These are phyloP conservation scores for Hipposideros armiger DNA, from an alignment of 2,113 vertebrate genomes.

Conservation along the genomic window DNA sequence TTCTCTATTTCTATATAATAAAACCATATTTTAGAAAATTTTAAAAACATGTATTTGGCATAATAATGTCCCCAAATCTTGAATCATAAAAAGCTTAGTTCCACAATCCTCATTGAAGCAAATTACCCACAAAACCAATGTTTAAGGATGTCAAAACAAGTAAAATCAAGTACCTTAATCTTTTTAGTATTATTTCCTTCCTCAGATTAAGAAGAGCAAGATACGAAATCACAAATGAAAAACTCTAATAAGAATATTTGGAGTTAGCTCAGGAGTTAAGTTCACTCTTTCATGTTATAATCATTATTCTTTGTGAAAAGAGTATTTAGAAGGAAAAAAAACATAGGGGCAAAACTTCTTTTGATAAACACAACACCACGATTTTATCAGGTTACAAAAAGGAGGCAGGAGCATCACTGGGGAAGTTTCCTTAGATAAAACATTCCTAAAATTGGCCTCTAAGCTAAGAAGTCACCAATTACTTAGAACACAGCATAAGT, in stretches of 20 bases:
- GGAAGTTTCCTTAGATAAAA: constrained; percentile 33
- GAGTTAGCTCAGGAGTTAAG: constrained; percentile 30
- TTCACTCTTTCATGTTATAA: constrained; percentile 52
- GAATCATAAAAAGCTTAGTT: constrained; percentile 54
- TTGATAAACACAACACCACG: constrained; percentile 23
- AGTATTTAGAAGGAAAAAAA: not conserved
- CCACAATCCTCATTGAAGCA: constrained; percentile 30
- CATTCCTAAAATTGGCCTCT: constrained; percentile 41
- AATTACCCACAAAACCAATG: constrained; percentile 2
- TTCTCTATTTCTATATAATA: constrained; percentile 42
- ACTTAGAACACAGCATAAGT: not conserved
- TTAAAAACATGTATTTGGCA: not conserved
- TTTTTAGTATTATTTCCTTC: constrained; percentile 43
- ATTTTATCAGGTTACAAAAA: constrained; percentile 48
- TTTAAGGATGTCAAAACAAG: constrained; percentile 18
- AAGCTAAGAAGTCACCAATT: constrained; percentile 9
- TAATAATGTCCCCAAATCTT: not conserved
- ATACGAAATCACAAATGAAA: constrained; percentile 56
- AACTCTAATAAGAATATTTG: not conserved
- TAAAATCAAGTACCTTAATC: constrained; percentile 45
- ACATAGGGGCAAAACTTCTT: constrained; percentile 8
- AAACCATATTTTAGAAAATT: not conserved
- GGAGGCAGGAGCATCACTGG: not conserved
- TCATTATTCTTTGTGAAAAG: constrained; percentile 42
- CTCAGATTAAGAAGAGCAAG: not conserved